Evolutionary conservation across 1,140 invertebrate genomes (phyloP).

Genomic region (Hypsibius dujardini): DNA sequence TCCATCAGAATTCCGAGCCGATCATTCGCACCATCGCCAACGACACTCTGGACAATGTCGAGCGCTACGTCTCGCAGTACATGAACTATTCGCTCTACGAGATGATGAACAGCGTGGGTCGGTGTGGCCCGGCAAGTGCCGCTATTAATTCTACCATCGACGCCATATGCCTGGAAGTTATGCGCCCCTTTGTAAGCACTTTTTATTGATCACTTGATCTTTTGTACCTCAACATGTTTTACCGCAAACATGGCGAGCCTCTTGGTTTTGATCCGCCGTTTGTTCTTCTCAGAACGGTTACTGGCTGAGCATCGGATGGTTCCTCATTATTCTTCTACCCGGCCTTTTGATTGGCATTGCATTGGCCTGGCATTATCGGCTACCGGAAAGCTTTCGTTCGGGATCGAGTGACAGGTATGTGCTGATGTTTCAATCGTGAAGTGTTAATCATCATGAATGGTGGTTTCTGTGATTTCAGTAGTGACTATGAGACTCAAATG

Average conservation of each 20-base stretch:
- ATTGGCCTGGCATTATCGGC: slow-evolving; percentile 9
- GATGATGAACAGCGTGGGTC: not conserved
- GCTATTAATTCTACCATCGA: slow-evolving; percentile 3
- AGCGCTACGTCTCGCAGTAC: not conserved
- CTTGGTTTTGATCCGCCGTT: not conserved
- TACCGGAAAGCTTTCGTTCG: not conserved
- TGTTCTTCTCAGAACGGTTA: slow-evolving; percentile 8
- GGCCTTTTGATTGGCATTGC: not conserved
- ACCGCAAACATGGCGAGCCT: not conserved
- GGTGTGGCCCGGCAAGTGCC: slow-evolving; percentile 3
- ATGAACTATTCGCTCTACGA: not conserved
- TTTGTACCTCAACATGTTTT: not conserved
- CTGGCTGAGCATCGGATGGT: slow-evolving; percentile 6
- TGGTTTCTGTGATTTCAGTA: not conserved
- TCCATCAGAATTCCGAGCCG: not conserved
- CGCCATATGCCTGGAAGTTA: not conserved
- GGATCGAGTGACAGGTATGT: slow-evolving; percentile 5
- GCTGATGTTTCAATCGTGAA: not conserved
- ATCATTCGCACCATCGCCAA: slow-evolving; percentile 10
- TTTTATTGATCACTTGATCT: not conserved
- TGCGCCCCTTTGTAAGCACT: slow-evolving; percentile 1
- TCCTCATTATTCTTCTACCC: not conserved
- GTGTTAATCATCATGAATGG: not conserved
- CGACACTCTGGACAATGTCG: not conserved
- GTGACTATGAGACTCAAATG: slow-evolving; percentile 9